These are phyloP conservation scores for Tryphoninae sp. DNA, from an alignment of 2,888 invertebrate species.

Conservation along the genomic window DNA sequence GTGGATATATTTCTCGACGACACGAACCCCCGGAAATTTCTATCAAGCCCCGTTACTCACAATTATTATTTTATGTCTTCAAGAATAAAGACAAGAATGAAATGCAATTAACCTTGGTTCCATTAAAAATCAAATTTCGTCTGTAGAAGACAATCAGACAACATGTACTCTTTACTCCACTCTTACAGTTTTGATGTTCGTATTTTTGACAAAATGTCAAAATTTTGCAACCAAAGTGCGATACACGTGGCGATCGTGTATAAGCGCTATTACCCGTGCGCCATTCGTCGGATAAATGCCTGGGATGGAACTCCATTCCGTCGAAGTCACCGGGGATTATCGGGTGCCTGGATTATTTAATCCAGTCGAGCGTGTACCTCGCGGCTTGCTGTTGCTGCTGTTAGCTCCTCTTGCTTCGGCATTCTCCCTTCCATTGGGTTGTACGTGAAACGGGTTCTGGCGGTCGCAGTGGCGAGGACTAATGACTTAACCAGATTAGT, in stretches of 20 bases:
- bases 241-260: conserved; percentile 1
- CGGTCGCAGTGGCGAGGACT: conserved; percentile 62
- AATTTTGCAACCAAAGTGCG: conserved; percentile 16
- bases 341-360: conserved; percentile 71
- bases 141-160: too few relatives aligned
- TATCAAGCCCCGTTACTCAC: conserved; percentile 25
- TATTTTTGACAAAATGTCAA: background rate
- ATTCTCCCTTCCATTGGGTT: conserved; percentile 49
- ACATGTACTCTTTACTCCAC: too few relatives aligned
- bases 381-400: conserved; percentile 56
- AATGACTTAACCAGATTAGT: conserved; percentile 74
- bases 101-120: conserved; percentile 9
- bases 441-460: conserved; percentile 61
- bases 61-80: conserved; percentile 12
- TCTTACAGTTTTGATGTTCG: background rate
- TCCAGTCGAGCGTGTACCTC: conserved; percentile 65
- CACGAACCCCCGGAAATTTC: conserved; percentile 21
- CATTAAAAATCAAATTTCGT: background rate
- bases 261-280: conserved; percentile 21
- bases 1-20: conserved; percentile 20
- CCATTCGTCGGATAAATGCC: conserved; percentile 42
- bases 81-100: conserved; percentile 15
- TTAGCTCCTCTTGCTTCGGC: conserved; percentile 43
- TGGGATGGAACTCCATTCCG: conserved; percentile 54
- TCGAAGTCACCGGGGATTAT: conserved; percentile 66